Percentiles rank a stretch among this genome's conserved stretches.
Evolutionary conservation across 2,113 vertebrate genomes (phyloP).

Genomic region (Notarius lentiginosus): DNA sequence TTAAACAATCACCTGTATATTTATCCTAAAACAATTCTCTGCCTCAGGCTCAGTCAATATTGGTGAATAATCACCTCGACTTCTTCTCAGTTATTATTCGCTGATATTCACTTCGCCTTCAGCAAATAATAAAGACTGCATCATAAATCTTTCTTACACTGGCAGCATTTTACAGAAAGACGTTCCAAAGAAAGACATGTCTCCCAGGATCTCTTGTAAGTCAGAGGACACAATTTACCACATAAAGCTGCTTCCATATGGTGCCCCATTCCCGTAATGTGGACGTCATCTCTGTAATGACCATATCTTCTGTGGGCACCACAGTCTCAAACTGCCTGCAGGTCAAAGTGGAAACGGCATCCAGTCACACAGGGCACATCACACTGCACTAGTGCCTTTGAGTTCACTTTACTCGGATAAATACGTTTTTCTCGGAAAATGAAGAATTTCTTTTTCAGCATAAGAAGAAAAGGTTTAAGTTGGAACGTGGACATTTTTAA

Average conservation of each 20-base stretch:
- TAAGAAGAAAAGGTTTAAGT: background rate
- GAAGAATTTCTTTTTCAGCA: background rate
- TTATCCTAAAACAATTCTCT: too few relatives aligned
- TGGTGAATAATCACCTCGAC: too few relatives aligned
- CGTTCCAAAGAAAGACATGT: background rate
- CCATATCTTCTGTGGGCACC: conserved; percentile 92
- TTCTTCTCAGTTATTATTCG: too few relatives aligned
- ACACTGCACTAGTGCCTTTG: background rate
- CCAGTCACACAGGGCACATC: background rate
- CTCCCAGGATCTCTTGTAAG: background rate
- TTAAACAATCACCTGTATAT: too few relatives aligned
- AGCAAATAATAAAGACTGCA: background rate
- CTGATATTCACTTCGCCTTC: too few relatives aligned
- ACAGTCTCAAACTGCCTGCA: conserved; percentile 96
- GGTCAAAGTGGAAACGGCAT: conserved; percentile 22
- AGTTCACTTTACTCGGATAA: background rate
- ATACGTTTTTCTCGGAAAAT: background rate
- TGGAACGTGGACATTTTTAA: background rate
- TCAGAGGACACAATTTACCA: conserved; percentile 72
- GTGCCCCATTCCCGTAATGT: conserved; percentile 96
- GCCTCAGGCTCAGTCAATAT: too few relatives aligned
- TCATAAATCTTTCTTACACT: background rate
- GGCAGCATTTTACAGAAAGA: background rate
- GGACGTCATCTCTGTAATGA: conserved; percentile 98
- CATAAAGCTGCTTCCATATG: conserved; percentile 99